Percentiles rank a stretch among this genome's conserved stretches.
Conservation (phyloP, 2,113 vertebrate species). For the Leptobrachium ailaonicum region DNA sequence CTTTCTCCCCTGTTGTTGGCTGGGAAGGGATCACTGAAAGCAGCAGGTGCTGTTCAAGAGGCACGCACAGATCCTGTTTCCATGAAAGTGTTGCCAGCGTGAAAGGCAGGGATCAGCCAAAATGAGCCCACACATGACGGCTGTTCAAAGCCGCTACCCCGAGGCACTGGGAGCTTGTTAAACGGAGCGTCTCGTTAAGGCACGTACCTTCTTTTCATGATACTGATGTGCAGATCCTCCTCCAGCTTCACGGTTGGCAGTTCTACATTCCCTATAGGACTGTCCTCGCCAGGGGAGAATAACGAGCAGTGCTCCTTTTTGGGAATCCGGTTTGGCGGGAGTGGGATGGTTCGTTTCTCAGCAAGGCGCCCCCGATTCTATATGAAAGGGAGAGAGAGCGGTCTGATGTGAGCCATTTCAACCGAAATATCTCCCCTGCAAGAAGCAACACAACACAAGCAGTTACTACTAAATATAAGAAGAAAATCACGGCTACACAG, state of each 20-base stretch:
- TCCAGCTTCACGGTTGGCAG: conserved; percentile 88
- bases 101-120: conserved; percentile 42
- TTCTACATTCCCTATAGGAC: conserved; percentile 78
- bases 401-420: background rate
- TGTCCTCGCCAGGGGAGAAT: conserved; percentile 83
- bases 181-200: conserved; percentile 38
- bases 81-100: conserved; percentile 45
- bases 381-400: background rate
- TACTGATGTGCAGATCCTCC: conserved; percentile 84
- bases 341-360: conserved; percentile 89
- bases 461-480: background rate
- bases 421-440: background rate
- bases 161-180: conserved; percentile 32
- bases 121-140: conserved; percentile 48
- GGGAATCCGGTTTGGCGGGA: conserved; percentile 80
- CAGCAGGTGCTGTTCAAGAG: conserved; percentile 44
- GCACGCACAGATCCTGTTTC: conserved; percentile 47
- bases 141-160: background rate
- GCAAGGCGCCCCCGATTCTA: conserved; percentile 97
- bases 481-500: background rate
- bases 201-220: conserved; percentile 94
- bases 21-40: conserved; percentile 43
- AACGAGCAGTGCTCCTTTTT: conserved; percentile 87
- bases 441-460: background rate
- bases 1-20: conserved; percentile 15